Conservation (phyloP, 2,797 vertebrate species). For the Enoplosus armatus region DNA sequence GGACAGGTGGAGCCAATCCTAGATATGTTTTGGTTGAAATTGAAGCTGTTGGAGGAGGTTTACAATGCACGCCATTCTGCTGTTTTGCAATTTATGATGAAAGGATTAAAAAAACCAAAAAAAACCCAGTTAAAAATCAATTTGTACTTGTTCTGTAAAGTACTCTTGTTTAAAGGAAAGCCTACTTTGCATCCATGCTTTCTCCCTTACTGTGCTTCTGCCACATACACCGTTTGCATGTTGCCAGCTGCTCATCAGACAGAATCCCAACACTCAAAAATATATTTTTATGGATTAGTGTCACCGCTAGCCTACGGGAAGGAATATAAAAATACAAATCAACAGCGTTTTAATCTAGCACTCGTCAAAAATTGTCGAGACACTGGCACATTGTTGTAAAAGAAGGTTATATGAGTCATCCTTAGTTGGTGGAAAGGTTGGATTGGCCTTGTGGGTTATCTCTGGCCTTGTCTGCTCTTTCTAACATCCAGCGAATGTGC, state of each 20-base stretch:
- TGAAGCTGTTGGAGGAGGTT: not conserved
- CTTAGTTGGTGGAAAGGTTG: not conserved
- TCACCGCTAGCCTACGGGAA: not conserved
- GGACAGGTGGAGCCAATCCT: not conserved
- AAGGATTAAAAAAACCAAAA: not conserved
- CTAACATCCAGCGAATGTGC: slow-evolving; percentile 41
- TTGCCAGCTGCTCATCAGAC: not conserved
- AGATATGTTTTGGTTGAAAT: not conserved
- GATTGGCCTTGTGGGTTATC: slow-evolving; percentile 8
- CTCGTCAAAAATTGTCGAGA: not conserved
- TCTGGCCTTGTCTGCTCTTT: slow-evolving; percentile 44
- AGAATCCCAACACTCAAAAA: not conserved
- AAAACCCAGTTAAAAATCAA: not conserved
- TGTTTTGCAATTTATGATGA: not conserved
- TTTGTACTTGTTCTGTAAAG: not conserved
- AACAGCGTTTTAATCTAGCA: not conserved
- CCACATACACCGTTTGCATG: not conserved
- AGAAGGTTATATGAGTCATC: slow-evolving; percentile 3
- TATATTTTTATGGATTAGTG: not conserved
- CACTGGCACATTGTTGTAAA: not conserved
- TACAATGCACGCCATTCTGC: not conserved
- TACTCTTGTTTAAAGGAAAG: not conserved
- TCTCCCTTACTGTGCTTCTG: not conserved
- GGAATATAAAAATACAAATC: not conserved
- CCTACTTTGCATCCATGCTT: not conserved